Base-by-base conservation (phyloP, 2,113 vertebrate species). In the Crotalus tigris region DNA sequence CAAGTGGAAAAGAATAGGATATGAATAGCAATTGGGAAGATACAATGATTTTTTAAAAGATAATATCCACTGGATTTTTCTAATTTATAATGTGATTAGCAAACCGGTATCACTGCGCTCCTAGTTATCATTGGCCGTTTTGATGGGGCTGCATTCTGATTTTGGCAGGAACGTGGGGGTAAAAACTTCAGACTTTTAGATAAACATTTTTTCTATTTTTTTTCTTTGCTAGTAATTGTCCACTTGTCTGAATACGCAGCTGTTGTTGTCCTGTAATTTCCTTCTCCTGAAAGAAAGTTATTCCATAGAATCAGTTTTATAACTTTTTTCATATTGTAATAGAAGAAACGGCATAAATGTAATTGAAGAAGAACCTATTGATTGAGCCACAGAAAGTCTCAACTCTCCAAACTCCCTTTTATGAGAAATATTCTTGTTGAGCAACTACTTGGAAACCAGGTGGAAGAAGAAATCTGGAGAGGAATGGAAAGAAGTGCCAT, bases 401-500 rank as follows among this genome's bases (percentile, higher is more conserved):
- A 1, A 49, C 51, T 85, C 44, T 11, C 44, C 49, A 87, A 55
- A 39, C 24, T 17, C 29, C 39, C 92, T 53, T 15, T 89, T 57
- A 33, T 87, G 85, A 85, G 93, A 93, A 57, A 24, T 12, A 85
- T 64, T 94, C 93, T 95, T 55, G 85, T 55, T 13, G 92, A 89
- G 64, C 89, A 91, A 89, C 46, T 0, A 90, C 91, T 61, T 91
- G 8, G 94, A 89, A 19, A 39, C 33, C 75, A 21, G 0, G n/a
- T 15, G 23, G 5, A 54, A 26, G 15, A 85, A 88, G 44, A 26
- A 90, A 10, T 49, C 19, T 1, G 26, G 91, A 46, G 75, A 49
- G 81, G 54, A 88, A 89, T 86, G 88, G 94, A 91, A 94, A 92
- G 91, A 90, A 3, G 33, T 13, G 39, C 94, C 97, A 95, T 39